Percentiles rank a stretch among this genome's conserved stretches.
Evolutionary conservation across 2,113 vertebrate genomes (phyloP).

Genomic region (Otocyon megalotis): DNA sequence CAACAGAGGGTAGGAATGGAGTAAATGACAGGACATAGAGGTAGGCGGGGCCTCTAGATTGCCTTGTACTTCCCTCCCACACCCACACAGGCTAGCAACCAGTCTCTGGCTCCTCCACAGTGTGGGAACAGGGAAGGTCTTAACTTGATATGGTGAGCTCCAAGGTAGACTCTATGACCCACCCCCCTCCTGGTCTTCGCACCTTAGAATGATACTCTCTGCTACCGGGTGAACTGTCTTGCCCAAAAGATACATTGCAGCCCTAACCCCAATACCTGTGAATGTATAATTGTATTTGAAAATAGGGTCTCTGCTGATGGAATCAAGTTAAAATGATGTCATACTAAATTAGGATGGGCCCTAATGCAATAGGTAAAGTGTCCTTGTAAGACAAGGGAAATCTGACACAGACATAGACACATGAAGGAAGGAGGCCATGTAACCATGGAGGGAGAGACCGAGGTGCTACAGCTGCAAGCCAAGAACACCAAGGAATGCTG

Average conservation of each 20-base stretch:
- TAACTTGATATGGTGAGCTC: background rate
- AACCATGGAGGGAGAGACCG: background rate
- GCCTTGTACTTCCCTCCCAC: background rate
- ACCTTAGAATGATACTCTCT: background rate
- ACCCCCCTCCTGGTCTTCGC: background rate
- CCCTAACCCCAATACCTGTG: background rate
- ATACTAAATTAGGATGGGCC: background rate
- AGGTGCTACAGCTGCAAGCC: background rate
- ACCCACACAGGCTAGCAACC: background rate
- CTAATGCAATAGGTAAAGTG: background rate
- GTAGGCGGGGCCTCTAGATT: background rate
- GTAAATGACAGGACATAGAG: background rate
- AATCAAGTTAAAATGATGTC: background rate
- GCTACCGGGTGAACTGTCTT: background rate
- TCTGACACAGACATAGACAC: background rate
- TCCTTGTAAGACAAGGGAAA: background rate
- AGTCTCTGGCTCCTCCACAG: background rate
- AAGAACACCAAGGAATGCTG: background rate
- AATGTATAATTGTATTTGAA: background rate
- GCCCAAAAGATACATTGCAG: background rate
- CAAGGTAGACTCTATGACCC: background rate
- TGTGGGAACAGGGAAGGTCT: background rate
- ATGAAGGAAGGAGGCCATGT: background rate
- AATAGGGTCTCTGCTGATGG: background rate
- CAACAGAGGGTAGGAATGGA: too few species aligned